Evolutionary conservation across 2,888 invertebrate genomes (phyloP), one percentile per base, ranked within the genome.

Genomic region (Caenorhabditis sp.): DNA sequence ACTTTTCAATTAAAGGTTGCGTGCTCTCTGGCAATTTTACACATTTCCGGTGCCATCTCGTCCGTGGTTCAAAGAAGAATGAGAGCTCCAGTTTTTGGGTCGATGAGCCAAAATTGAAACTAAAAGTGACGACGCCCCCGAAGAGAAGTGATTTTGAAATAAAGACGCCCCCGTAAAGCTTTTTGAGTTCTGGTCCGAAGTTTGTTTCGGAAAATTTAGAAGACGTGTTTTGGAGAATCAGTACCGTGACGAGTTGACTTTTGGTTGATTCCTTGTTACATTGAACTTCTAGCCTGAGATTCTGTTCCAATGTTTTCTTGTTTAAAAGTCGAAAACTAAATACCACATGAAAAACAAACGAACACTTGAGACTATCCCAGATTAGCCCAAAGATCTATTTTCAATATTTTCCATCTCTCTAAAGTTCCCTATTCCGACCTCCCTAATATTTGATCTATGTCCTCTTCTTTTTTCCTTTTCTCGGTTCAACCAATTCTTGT

Each of bases 11-110:
- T 68, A 68, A 68, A 68, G 54, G 68, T 68, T 54, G 49, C 68
- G 51, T 68, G 68, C 54, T 54, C 68, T 68, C 54, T 51, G 68
- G n/a, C 68, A 54, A 54, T 68, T 68, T 68, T 68, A 66, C 68
- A 68, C 54, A 68, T 68, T 68, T 68, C 54, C 51, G 54, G 68
- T 68, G 68, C 68, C 68, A 68, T 68, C 54, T 68, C 38, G 68
- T 54, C 35, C 68, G 54, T 68, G 68, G 51, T 41, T 68, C 54
- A 38, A 14, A 22, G 51, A 68, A 28, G 47, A 14, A 16, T n/a
- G n/a, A 19, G 8, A 8, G 16, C 7, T 19, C 1, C 16, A 22
- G 26, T 64, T 66, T 66, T 47, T 22, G 49, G 49, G 63, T 63
- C 63, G 41, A 38, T 10, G 38, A 61, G 41, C 66, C 66, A 22